Conservation (phyloP, 2,113 vertebrate species). For the Harpagus bidentatus region DNA sequence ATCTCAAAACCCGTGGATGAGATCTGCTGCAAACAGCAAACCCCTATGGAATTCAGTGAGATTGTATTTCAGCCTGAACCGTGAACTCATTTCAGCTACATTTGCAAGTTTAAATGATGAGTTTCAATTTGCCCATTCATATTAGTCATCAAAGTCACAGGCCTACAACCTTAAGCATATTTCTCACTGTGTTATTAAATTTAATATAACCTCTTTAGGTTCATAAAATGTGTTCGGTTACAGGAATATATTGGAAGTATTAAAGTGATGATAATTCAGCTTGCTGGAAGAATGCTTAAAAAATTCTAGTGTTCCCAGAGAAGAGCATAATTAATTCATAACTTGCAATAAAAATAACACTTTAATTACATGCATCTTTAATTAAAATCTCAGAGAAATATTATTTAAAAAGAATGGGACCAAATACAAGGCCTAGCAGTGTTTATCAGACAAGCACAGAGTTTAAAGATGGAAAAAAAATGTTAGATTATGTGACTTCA, state of each 20-base stretch:
- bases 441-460: not conserved
- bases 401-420: not conserved
- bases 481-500: not conserved
- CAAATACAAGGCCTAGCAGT: not conserved
- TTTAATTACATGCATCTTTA: not conserved
- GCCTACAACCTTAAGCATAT: not conserved
- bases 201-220: not conserved
- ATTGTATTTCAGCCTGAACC: not conserved
- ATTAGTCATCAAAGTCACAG: not conserved
- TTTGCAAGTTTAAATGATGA: not conserved
- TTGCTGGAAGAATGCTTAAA: not conserved
- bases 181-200: not conserved
- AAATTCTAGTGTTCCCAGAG: not conserved
- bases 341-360: not conserved
- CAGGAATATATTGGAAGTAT: not conserved
- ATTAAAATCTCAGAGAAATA: not conserved
- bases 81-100: not conserved
- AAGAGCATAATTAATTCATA: not conserved
- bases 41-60: not conserved
- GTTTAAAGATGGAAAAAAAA: not conserved
- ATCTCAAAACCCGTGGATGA: not conserved
- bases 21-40: not conserved
- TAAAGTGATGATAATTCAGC: not conserved
- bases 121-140: not conserved
- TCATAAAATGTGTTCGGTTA: not conserved